A percentile compares a stretch with the other conserved stretches of the same genome.
These are phyloP conservation scores for Amphiura filiformis DNA, from an alignment of 35 echinoderm and acorn worm species.

Conservation along the genomic window DNA sequence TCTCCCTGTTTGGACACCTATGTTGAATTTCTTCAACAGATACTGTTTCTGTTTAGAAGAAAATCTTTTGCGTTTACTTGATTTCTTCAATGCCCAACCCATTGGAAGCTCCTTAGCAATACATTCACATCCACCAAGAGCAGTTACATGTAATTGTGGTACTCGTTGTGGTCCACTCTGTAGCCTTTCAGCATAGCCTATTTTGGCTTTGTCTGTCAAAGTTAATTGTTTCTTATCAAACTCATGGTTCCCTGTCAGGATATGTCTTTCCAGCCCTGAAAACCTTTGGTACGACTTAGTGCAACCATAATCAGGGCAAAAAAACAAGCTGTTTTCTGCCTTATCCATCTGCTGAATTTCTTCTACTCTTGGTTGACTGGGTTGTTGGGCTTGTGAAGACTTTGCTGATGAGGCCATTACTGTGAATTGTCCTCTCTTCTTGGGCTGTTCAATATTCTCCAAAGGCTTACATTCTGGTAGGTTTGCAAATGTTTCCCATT, in stretches of 20 bases:
- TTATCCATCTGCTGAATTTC: neutral
- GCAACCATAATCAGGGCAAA: neutral
- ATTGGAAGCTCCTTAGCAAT: neutral
- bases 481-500: neutral
- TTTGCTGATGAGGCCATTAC: neutral
- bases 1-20: slow-evolving; percentile 1
- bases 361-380: neutral
- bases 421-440: neutral
- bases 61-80: neutral
- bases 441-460: neutral
- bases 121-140: neutral
- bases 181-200: neutral
- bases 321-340: neutral
- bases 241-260: neutral
- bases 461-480: neutral
- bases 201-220: neutral
- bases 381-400: neutral
- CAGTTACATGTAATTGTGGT: neutral
- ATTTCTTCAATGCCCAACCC: slow-evolving; percentile 5
- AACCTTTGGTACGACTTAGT: neutral
- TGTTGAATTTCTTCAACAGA: neutral
- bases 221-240: neutral
- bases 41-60: slow-evolving; percentile 9
- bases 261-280: neutral
- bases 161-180: neutral